phyloP scores from a whole-genome alignment of 2,113 vertebrate species.

The Aepyceros melampus region DNA sequence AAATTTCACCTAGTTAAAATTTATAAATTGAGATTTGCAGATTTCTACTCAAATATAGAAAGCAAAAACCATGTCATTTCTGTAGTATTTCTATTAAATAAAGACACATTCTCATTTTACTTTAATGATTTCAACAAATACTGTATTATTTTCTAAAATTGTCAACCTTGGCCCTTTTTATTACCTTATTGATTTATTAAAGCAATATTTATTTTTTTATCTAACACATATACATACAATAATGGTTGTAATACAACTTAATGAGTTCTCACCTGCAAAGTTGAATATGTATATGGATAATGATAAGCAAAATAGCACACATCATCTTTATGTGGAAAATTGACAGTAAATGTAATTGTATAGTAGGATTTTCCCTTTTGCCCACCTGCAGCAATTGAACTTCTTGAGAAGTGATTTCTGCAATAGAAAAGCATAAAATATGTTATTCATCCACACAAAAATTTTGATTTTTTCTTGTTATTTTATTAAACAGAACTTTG shows the following conservation, averaged over 20 bases:
- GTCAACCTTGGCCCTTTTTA: not conserved
- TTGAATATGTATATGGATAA: conserved; percentile 96
- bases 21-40: not conserved
- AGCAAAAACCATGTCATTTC: conserved; percentile 26
- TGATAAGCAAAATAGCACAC: conserved; percentile 99
- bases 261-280: conserved; percentile 88
- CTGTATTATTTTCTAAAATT: not conserved
- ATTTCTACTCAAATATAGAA: conserved; percentile 15
- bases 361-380: conserved; percentile 99
- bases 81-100: not conserved
- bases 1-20: conserved; percentile 29
- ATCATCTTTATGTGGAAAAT: conserved; percentile 96
- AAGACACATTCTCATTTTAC: not conserved
- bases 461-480: not conserved
- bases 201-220: conserved; percentile 7
- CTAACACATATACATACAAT: not conserved
- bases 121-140: not conserved
- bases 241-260: not conserved
- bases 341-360: conserved; percentile 94
- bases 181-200: conserved; percentile 14
- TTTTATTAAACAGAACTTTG: not conserved
- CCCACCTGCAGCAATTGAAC: conserved; percentile 94
- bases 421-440: conserved; percentile 46
- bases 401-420: conserved; percentile 98
- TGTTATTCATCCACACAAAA: not conserved